phyloP scores from a whole-genome alignment of 2,888 invertebrate species.

The Leucophenga maculata region DNA sequence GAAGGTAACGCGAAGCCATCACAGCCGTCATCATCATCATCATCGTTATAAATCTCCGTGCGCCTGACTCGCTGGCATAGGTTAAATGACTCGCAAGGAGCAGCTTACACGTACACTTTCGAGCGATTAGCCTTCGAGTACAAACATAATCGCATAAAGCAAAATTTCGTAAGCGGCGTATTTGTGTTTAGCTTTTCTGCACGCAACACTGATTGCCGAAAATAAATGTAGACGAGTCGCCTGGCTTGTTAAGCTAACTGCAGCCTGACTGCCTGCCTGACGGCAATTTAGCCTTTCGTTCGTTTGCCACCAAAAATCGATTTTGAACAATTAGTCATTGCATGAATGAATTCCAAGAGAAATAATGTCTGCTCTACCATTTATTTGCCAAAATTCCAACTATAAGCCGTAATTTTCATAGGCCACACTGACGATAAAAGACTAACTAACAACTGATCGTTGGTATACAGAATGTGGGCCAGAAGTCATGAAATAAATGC shows the following conservation, averaged over 20 bases:
- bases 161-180: constrained; percentile 23
- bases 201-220: constrained; percentile 46
- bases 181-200: constrained; percentile 15
- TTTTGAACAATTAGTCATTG: constrained; percentile 54
- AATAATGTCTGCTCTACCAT: too few relatives aligned
- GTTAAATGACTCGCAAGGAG: not conserved
- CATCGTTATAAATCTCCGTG: not conserved
- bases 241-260: constrained; percentile 25
- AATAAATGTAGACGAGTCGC: constrained; percentile 44
- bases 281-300: constrained; percentile 28
- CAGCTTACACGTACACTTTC: constrained; percentile 32
- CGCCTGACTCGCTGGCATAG: not conserved
- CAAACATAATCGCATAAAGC: constrained; percentile 1
- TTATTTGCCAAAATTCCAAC: too few relatives aligned
- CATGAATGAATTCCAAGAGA: constrained; percentile 31
- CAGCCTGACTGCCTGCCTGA: not conserved
- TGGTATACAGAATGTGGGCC: too few relatives aligned
- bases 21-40: too few relatives aligned
- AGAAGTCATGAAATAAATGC: too few relatives aligned
- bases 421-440: too few relatives aligned
- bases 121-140: constrained; percentile 37
- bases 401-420: too few relatives aligned
- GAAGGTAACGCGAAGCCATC: too few relatives aligned
- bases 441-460: too few relatives aligned
- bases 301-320: constrained; percentile 38